Percentiles rank a stretch among this genome's conserved stretches.
Evolutionary conservation across 2,113 vertebrate genomes (phyloP).

Genomic region (Thamnophis sirtalis): DNA sequence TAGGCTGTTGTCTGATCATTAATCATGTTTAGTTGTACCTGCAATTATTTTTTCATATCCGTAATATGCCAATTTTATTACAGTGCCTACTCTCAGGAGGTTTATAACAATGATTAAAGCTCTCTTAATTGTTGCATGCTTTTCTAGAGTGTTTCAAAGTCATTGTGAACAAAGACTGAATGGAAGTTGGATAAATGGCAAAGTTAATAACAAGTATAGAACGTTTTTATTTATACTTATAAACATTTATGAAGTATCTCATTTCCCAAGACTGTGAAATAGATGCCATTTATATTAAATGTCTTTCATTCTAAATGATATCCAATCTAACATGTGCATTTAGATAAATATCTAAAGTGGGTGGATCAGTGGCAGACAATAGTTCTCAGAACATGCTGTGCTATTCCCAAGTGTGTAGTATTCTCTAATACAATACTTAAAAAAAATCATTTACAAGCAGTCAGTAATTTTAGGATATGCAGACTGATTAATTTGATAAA

Average conservation of each 20-base stretch:
- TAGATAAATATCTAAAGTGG: constrained; percentile 5
- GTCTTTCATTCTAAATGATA: not conserved
- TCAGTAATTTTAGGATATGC: not conserved
- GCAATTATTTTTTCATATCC: constrained; percentile 64
- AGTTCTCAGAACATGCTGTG: constrained; percentile 15
- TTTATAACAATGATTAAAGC: constrained; percentile 62
- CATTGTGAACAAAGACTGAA: constrained; percentile 43
- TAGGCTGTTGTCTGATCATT: constrained; percentile 63
- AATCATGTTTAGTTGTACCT: constrained; percentile 69
- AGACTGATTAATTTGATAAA: constrained; percentile 14
- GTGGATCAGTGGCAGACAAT: not conserved
- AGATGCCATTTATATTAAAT: not conserved
- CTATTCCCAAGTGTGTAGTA: not conserved
- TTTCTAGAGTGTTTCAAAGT: constrained; percentile 64
- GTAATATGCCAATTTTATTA: constrained; percentile 67
- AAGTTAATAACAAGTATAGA: constrained; percentile 31
- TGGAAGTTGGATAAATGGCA: constrained; percentile 30
- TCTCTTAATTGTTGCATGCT: constrained; percentile 56
- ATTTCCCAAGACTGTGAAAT: not conserved
- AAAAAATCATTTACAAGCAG: not conserved
- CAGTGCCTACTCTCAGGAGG: constrained; percentile 53
- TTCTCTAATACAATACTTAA: not conserved
- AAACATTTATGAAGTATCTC: constrained; percentile 26
- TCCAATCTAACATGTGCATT: not conserved
- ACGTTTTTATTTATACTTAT: constrained; percentile 36